phyloP scores from a whole-genome alignment of 23 tunicate genomes.

The Halocynthia roretzi region DNA sequence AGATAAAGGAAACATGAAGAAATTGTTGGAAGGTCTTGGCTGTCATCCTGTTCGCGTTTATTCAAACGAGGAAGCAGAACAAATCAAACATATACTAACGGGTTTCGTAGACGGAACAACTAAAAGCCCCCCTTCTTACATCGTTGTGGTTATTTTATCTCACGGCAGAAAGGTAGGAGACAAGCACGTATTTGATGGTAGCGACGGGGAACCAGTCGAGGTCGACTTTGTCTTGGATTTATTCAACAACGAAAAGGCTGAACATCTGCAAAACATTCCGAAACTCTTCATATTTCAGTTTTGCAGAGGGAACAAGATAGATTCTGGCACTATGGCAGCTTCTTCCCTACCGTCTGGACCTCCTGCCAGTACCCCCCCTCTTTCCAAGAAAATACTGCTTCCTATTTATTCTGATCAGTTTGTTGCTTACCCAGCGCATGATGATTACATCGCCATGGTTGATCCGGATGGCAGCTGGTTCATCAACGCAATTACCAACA shows the following conservation, averaged over 20 bases:
- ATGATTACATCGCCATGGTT: conserved; percentile 40
- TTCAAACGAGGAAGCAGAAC: conserved; percentile 12
- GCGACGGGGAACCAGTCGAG: conserved; percentile 16
- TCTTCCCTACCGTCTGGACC: neutral
- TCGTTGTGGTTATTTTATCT: conserved; percentile 46
- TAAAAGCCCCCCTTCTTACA: conserved; percentile 16
- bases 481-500: conserved; percentile 54
- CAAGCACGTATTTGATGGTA: conserved; percentile 35
- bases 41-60: neutral
- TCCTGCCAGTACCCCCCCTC: neutral
- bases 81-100: conserved; percentile 4
- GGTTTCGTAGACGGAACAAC: neutral
- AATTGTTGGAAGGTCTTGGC: conserved; percentile 34
- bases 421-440: conserved; percentile 39
- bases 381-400: neutral
- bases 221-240: conserved; percentile 28
- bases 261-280: conserved; percentile 33
- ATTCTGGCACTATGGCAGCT: neutral
- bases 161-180: conserved; percentile 28
- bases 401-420: conserved; percentile 38
- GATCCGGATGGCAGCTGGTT: conserved; percentile 38
- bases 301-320: conserved; percentile 41
- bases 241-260: conserved; percentile 50
- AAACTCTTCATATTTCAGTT: conserved; percentile 69
- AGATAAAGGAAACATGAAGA: conserved; percentile 24